Evolutionary conservation across 1,140 invertebrate genomes (phyloP).

Genomic region (Megalonaias nervosa): DNA sequence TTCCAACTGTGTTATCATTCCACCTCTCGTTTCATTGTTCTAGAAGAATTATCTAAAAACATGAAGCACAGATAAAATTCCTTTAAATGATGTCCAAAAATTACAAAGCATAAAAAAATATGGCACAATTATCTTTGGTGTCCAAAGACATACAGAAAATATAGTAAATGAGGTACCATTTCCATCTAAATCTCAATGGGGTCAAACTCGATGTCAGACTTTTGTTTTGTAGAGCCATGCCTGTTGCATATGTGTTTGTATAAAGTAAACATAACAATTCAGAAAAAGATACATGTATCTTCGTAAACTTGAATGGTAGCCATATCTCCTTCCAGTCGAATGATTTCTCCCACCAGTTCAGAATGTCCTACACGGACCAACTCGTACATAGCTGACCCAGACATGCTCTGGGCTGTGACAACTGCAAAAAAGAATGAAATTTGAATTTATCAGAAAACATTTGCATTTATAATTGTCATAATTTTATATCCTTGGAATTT

Average conservation of each 20-base stretch:
- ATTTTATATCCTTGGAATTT: background rate
- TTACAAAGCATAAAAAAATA: too few species aligned
- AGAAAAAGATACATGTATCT: slow-evolving; percentile 86
- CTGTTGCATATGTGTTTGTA: too few species aligned
- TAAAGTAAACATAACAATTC: background rate
- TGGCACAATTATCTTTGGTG: too few species aligned
- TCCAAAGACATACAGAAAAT: too few species aligned
- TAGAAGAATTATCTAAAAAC: too few species aligned
- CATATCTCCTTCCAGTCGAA: slow-evolving; percentile 98
- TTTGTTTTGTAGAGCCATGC: background rate
- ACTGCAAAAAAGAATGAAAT: slow-evolving; percentile 78
- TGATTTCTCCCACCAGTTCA: slow-evolving; percentile 99
- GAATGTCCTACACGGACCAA: slow-evolving; percentile 98
- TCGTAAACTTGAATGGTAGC: slow-evolving; percentile 99
- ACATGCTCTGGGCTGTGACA: slow-evolving; percentile 99
- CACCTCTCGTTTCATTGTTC: too few species aligned
- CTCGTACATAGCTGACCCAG: slow-evolving; percentile 99
- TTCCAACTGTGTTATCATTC: too few species aligned
- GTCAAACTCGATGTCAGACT: background rate
- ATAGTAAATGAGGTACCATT: too few species aligned
- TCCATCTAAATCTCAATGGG: background rate
- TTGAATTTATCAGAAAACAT: slow-evolving; percentile 1
- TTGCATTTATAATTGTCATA: background rate
- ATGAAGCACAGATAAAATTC: too few species aligned
- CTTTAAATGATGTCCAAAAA: too few species aligned